Percentiles rank a stretch among this genome's conserved stretches.
These are phyloP conservation scores for Actinia tenebrosa DNA, from an alignment of 64 coral and sea anemone species.

Conservation along the genomic window DNA sequence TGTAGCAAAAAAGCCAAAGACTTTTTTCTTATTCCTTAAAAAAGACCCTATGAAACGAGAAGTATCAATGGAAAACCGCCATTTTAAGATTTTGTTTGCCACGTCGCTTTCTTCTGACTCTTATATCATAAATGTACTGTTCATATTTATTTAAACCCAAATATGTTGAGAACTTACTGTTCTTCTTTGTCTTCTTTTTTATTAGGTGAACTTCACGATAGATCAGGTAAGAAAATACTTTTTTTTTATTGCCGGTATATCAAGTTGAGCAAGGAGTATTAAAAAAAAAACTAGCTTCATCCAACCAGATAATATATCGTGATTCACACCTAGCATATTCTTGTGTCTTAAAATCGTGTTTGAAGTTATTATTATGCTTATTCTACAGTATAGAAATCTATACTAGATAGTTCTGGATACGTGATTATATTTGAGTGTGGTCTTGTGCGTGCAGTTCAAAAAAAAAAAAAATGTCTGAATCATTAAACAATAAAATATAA, in stretches of 20 bases:
- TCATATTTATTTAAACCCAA: not conserved
- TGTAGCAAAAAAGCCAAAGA: not conserved
- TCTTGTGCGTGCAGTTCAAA: too few relatives aligned
- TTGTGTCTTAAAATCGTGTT: too few relatives aligned
- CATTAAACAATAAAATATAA: too few relatives aligned
- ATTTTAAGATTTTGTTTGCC: not conserved
- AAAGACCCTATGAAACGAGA: not conserved
- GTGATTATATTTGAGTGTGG: too few relatives aligned
- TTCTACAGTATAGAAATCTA: not conserved
- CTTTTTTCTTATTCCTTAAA: not conserved
- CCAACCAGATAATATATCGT: not conserved
- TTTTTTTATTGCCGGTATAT: not conserved
- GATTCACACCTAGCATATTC: not conserved
- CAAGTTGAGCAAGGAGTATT: not conserved
- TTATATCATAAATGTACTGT: not conserved
- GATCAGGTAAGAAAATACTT: slow-evolving; percentile 80
- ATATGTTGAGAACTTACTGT: not conserved
- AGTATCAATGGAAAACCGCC: slow-evolving; percentile 1
- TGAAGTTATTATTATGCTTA: not conserved
- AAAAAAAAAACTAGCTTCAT: not conserved
- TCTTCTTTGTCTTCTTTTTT: not conserved
- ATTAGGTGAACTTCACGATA: slow-evolving; percentile 96
- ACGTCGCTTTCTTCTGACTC: not conserved
- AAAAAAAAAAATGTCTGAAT: too few relatives aligned
- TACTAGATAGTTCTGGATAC: too few relatives aligned